Conservation (phyloP, 1,140 invertebrate genomes). For the Microplitis mediator region DNA sequence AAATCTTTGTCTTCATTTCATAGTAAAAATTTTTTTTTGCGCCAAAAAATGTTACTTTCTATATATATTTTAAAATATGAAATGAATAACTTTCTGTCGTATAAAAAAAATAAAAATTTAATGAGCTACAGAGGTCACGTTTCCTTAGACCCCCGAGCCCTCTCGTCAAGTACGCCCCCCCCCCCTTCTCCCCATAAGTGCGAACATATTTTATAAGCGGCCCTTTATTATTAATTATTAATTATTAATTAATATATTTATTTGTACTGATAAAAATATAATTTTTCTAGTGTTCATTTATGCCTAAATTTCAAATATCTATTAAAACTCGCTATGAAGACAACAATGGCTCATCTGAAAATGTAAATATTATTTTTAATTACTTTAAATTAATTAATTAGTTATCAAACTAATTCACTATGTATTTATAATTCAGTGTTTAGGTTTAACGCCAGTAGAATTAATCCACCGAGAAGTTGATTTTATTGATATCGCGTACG, state of each 20-base stretch:
- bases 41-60: too few relatives aligned
- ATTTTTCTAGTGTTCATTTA: constrained; percentile 84
- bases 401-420: constrained; percentile 1
- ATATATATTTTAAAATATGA: too few relatives aligned
- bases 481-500: constrained; percentile 85
- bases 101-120: too few relatives aligned
- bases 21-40: too few relatives aligned
- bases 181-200: too few relatives aligned
- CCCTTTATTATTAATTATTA: not conserved
- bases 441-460: constrained; percentile 76
- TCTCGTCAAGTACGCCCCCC: too few relatives aligned
- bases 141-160: too few relatives aligned
- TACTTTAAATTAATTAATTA: not conserved
- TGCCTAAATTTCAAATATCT: constrained; percentile 85
- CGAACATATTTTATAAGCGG: too few relatives aligned
- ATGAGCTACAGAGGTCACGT: too few relatives aligned
- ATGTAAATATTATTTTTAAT: constrained; percentile 69
- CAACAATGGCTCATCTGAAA: constrained; percentile 86
- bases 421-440: constrained; percentile 67
- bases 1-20: too few relatives aligned
- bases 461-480: constrained; percentile 77
- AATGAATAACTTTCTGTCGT: too few relatives aligned
- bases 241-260: constrained; percentile 18
- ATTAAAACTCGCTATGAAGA: constrained; percentile 91
- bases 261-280: constrained; percentile 29